A percentile compares a stretch with the other conserved stretches of the same genome.
Evolutionary conservation across 2,113 vertebrate genomes (phyloP).

Genomic region (Phyllopteryx taeniolatus): DNA sequence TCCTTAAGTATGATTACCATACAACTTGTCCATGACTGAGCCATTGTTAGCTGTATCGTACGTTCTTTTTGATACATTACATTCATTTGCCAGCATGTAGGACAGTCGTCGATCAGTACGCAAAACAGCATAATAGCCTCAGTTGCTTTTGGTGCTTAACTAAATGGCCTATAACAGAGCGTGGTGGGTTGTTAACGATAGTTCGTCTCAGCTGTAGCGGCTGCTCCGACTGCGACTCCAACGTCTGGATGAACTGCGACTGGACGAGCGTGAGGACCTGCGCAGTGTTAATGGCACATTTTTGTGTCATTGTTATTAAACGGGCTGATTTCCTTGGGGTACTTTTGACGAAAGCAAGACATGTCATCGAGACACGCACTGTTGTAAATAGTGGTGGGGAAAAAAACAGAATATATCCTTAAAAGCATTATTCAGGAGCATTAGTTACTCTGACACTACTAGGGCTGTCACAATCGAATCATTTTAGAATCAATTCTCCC

Average conservation of each 20-base stretch:
- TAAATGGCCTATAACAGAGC: conserved; percentile 7
- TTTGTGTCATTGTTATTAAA: neutral
- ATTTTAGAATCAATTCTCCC: no score
- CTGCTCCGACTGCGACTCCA: conserved; percentile 90
- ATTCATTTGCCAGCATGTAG: conserved; percentile 13
- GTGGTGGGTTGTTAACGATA: neutral
- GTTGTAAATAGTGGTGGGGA: neutral
- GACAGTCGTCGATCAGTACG: conserved; percentile 10
- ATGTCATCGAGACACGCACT: neutral
- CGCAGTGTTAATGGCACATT: neutral
- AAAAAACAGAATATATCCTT: neutral
- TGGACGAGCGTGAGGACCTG: conserved; percentile 87
- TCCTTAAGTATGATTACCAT: neutral
- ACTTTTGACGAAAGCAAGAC: neutral
- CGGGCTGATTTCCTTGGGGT: neutral
- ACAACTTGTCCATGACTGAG: neutral
- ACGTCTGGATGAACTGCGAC: conserved; percentile 84
- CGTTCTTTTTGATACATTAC: conserved; percentile 1
- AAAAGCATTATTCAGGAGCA: neutral
- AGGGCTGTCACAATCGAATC: no score
- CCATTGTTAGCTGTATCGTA: neutral
- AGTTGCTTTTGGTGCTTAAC: conserved; percentile 8
- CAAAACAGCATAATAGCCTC: neutral
- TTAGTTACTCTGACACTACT: neutral
- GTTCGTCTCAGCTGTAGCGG: conserved; percentile 81